Conservation (phyloP, 2,888 invertebrate species). For the Taenaris catops region DNA sequence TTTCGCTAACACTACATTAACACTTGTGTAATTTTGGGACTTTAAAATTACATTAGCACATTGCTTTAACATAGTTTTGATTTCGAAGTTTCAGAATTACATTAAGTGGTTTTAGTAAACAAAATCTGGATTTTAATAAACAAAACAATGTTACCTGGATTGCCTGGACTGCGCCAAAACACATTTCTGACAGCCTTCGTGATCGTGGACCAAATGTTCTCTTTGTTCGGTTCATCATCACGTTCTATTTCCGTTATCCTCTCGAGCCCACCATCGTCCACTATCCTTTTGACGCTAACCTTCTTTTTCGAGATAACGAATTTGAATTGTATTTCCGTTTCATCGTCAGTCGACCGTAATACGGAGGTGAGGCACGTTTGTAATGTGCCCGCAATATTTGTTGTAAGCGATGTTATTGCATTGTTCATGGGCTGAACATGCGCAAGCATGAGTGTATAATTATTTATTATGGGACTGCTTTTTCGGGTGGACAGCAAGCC, state of each 20-base stretch:
- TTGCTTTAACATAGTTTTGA: too few species aligned
- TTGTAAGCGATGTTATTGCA: slow-evolving; percentile 54
- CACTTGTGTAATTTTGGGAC: too few species aligned
- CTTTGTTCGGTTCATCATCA: slow-evolving; percentile 43
- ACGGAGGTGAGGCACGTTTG: slow-evolving; percentile 59
- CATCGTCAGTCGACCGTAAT: slow-evolving; percentile 52
- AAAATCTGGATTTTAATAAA: too few species aligned
- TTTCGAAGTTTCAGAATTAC: too few species aligned
- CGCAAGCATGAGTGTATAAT: too few species aligned
- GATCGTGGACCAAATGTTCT: slow-evolving; percentile 67
- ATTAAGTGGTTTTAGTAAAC: too few species aligned
- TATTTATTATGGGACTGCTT: too few species aligned
- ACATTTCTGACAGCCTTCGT: slow-evolving; percentile 63
- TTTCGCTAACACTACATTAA: too few species aligned
- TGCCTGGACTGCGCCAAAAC: slow-evolving; percentile 62
- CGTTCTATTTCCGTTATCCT: slow-evolving; percentile 36
- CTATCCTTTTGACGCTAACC: slow-evolving; percentile 51
- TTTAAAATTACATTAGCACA: too few species aligned
- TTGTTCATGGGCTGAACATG: slow-evolving; percentile 38
- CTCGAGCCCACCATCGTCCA: slow-evolving; percentile 37
- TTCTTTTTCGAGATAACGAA: slow-evolving; percentile 66
- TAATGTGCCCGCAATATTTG: slow-evolving; percentile 59
- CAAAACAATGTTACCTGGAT: slow-evolving; percentile 27
- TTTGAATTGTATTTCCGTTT: slow-evolving; percentile 71
- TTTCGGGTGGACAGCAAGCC: too few species aligned